Conservation (phyloP, 2,113 vertebrate genomes). For the Cololabis saira region DNA sequence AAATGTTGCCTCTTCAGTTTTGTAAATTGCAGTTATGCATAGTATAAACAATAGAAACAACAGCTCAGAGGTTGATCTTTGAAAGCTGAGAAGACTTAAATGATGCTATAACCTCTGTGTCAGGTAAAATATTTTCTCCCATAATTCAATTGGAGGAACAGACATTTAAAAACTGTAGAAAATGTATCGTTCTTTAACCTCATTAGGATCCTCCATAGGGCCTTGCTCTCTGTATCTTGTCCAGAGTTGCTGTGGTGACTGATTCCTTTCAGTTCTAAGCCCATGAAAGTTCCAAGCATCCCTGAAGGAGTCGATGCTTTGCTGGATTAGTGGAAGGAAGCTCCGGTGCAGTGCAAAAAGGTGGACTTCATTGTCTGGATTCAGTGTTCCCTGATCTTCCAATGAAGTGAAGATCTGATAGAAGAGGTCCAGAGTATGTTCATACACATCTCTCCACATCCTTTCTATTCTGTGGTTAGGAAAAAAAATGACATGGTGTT, state of each 20-base stretch:
- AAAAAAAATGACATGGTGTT: too few species aligned
- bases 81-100: constrained; percentile 14
- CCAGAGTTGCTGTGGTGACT: too few species aligned
- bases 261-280: constrained; percentile 28
- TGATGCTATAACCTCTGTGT: neutral
- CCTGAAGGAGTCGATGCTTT: constrained; percentile 5
- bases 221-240: too few species aligned
- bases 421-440: constrained; percentile 31
- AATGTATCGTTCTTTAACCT: too few species aligned
- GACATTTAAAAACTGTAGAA: constrained; percentile 14
- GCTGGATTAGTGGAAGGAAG: constrained; percentile 5
- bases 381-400: constrained; percentile 24
- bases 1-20: too few species aligned
- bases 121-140: constrained; percentile 1
- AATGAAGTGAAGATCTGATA: constrained; percentile 18
- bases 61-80: constrained; percentile 13
- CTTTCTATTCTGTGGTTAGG: too few species aligned
- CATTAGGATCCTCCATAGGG: too few species aligned
- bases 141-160: constrained; percentile 14
- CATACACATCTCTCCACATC: too few species aligned
- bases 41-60: constrained; percentile 11
- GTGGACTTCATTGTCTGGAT: constrained; percentile 48
- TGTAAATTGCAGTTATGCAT: too few species aligned
- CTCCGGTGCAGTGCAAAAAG: too few species aligned
- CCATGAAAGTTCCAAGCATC: constrained; percentile 21